These are phyloP conservation scores for Oreochromis tanganicae DNA, from an alignment of 2,113 vertebrate species.

Conservation along the genomic window DNA sequence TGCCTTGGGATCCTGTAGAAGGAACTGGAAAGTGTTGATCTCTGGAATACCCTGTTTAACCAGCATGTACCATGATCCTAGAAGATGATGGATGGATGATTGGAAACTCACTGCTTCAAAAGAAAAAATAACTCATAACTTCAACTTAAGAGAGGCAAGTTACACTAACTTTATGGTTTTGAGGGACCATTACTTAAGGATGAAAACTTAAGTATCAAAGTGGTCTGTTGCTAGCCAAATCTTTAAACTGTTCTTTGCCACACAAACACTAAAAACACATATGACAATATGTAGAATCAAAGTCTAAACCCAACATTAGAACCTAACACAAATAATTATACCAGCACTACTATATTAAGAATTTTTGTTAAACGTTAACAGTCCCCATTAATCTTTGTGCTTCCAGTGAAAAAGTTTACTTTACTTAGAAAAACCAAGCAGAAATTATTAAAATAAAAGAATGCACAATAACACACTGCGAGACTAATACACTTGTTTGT, in stretches of 20 bases:
- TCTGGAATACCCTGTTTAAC: neutral
- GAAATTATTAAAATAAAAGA: accelerated
- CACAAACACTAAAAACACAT: neutral
- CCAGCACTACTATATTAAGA: neutral
- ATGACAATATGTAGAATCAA: neutral
- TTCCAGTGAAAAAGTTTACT: neutral
- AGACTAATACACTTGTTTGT: neutral
- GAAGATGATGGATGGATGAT: neutral
- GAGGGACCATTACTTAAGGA: neutral
- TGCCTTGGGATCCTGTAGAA: neutral
- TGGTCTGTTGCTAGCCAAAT: accelerated
- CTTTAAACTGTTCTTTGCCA: neutral
- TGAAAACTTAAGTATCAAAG: neutral
- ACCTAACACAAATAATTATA: neutral
- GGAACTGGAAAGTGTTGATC: neutral
- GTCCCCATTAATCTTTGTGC: neutral
- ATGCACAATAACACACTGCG: neutral
- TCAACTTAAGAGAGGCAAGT: neutral
- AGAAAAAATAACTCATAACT: neutral
- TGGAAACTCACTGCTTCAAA: neutral
- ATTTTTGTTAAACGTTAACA: neutral
- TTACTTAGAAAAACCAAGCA: neutral
- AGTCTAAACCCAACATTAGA: neutral
- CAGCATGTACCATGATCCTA: neutral
- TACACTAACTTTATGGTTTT: neutral